Base-by-base conservation (phyloP, 2,888 invertebrate species). In the Drosophila putrida region DNA sequence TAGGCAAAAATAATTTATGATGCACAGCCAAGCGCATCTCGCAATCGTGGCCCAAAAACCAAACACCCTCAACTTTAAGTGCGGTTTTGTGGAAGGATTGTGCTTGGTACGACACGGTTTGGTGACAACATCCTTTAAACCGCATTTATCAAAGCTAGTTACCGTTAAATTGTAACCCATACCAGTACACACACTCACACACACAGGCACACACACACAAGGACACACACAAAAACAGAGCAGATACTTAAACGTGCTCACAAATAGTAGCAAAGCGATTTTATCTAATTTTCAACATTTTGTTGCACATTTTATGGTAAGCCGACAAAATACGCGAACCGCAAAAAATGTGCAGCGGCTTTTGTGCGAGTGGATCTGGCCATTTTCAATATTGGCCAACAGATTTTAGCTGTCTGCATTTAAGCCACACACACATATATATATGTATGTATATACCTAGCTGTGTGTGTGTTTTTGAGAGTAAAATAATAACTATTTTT, bases 1-100 rank as follows among this genome's bases (percentile, higher is more conserved):
- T 88, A 76, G 70, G 71, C 80, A 20, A 49, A 78, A 78, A 78
- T 88, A 74, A 84, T 84, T 84, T 84, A 82, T 82, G 75, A 65
- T 66, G 73, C 72, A 61, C 70, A 67, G 73, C 78, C 59, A 70
- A 70, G 86, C 80, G 75, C n/a, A 36, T 35, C 31, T 33, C 11
- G 33, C 50, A 25, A 20, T 35, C 8, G 65, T 38, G 31, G 38
- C 47, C 36, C 54, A 31, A 39, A 71, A 43, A 46, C 39, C 46
- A 6, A 55, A 47, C n/a, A 11, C 36, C 50, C 38, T 28, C 10
- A 47, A 39, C 55, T 75, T 65, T 50, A 53, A 67, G 66, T 67
- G 73, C 68, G 67, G 62, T 43, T 50, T 35, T 33, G 33, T 28
- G 49, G 39, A 20, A 38, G 50, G 39, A 8, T 41, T 31, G 58